Conservation (phyloP, 2,888 invertebrate genomes). For the Eilema griseolum region DNA sequence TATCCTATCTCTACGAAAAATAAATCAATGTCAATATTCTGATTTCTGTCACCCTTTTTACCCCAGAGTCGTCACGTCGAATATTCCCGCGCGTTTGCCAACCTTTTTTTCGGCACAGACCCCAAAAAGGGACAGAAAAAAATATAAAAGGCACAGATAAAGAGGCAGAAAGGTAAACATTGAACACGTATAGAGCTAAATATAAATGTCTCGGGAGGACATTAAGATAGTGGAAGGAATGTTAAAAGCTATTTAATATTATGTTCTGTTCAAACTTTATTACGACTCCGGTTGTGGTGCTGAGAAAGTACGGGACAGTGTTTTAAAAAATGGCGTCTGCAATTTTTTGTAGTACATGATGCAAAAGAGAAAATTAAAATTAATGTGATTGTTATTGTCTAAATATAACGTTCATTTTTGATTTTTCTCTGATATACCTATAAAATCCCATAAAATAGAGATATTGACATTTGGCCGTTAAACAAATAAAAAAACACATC, state of each 20-base stretch:
- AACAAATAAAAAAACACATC: no score
- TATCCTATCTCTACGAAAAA: neutral
- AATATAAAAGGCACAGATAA: constrained; percentile 72
- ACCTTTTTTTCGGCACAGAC: constrained; percentile 48
- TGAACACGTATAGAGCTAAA: constrained; percentile 84
- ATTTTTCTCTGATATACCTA: no score
- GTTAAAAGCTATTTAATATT: constrained; percentile 88
- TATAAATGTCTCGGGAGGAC: constrained; percentile 83
- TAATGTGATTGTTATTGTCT: no score
- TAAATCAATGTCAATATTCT: neutral
- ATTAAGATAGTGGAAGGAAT: constrained; percentile 82
- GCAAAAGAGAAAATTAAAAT: no score
- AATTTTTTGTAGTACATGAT: neutral
- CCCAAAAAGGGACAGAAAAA: constrained; percentile 64
- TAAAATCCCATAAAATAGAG: no score
- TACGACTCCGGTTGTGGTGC: constrained; percentile 56
- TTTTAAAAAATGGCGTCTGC: neutral
- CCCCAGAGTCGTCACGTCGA: constrained; percentile 22
- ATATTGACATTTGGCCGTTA: no score
- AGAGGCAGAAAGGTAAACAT: constrained; percentile 83
- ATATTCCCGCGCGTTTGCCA: constrained; percentile 20
- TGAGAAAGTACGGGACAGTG: constrained; percentile 54
- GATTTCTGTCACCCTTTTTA: constrained; percentile 16
- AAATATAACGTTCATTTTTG: no score
- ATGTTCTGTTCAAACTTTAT: constrained; percentile 86